A percentile compares a stretch with the other conserved stretches of the same genome.
Conservation (phyloP, 2,888 invertebrate genomes). For the Rotaria macrura region DNA sequence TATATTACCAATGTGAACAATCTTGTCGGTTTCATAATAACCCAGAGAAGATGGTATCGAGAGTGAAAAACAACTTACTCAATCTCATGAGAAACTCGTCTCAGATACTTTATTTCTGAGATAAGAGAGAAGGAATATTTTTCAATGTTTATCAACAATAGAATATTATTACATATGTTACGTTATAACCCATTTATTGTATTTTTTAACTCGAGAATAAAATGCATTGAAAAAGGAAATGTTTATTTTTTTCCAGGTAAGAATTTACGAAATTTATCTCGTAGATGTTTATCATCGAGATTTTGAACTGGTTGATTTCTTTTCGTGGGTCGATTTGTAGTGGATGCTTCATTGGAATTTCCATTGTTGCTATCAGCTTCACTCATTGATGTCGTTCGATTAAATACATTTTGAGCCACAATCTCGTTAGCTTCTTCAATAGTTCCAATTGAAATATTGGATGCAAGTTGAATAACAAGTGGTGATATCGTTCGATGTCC, state of each 20-base stretch:
- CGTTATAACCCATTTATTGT: no score
- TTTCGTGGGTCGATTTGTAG: not conserved
- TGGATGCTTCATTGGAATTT: not conserved
- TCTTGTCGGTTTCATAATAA: no score
- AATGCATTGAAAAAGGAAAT: not conserved
- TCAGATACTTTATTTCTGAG: no score
- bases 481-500: not conserved
- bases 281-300: not conserved
- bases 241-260: not conserved
- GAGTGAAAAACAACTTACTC: no score
- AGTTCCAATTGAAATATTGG: not conserved
- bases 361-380: not conserved
- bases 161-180: no score
- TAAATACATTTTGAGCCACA: not conserved
- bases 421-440: not conserved
- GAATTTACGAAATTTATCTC: not conserved
- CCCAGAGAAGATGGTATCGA: no score
- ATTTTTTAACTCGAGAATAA: not conserved
- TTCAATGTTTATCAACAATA: no score
- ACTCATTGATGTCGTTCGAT: not conserved
- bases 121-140: no score
- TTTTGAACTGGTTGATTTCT: not conserved
- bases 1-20: no score
- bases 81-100: no score
- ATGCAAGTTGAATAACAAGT: not conserved